phyloP scores from a whole-genome alignment of 2,113 vertebrate species.

The Pseudopodoces humilis region DNA sequence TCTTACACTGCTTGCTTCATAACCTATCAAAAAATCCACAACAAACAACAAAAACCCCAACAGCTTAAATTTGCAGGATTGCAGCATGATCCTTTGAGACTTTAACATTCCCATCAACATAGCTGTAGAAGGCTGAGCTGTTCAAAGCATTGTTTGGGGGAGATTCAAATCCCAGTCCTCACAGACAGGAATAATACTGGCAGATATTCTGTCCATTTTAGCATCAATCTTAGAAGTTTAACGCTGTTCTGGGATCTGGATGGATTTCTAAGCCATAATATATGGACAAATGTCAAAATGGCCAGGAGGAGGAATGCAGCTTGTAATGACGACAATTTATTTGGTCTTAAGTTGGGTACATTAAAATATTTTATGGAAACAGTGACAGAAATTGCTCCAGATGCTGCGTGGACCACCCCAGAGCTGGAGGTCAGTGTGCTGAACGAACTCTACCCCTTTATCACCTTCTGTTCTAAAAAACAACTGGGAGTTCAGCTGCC shows the following conservation, averaged over 20 bases:
- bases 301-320: not conserved
- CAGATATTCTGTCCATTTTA: not conserved
- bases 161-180: not conserved
- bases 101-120: not conserved
- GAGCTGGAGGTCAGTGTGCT: not conserved
- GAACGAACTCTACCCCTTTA: not conserved
- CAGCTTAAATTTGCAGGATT: not conserved
- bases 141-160: not conserved
- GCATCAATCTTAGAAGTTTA: not conserved
- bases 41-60: not conserved
- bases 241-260: not conserved
- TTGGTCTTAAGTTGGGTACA: not conserved
- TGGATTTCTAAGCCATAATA: not conserved
- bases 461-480: not conserved
- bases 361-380: not conserved
- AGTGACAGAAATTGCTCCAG: not conserved
- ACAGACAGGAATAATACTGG: not conserved
- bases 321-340: conserved; percentile 2
- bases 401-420: not conserved
- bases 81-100: not conserved
- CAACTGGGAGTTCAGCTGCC: not conserved
- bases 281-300: not conserved
- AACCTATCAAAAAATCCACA: not conserved
- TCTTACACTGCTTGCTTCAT: not conserved
- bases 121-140: not conserved